Conservation (phyloP, 2,888 invertebrate genomes). For the Hemaris fuciformis region DNA sequence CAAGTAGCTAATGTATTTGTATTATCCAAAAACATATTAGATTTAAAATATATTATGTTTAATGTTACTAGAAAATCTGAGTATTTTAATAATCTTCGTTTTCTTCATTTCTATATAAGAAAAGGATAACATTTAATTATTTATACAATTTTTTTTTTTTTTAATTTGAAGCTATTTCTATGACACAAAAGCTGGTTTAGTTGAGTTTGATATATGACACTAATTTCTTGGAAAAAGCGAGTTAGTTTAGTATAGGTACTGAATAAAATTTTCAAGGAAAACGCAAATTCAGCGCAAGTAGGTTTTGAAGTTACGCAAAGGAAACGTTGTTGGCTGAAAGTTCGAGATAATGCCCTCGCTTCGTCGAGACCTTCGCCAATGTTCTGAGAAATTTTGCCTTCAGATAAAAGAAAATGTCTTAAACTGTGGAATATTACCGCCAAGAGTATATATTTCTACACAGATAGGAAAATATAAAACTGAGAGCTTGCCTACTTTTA, state of each 20-base stretch:
- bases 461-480: neutral
- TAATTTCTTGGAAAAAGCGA: no score
- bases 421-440: conserved; percentile 42
- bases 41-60: no score
- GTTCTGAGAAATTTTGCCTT: conserved; percentile 55
- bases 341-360: conserved; percentile 54
- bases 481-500: neutral
- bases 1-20: neutral
- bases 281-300: neutral
- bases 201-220: no score
- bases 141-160: no score
- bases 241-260: no score
- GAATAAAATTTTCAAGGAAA: neutral
- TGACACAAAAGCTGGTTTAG: no score
- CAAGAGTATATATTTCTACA: conserved; percentile 2
- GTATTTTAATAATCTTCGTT: no score
- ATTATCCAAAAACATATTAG: neutral
- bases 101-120: no score
- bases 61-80: no score
- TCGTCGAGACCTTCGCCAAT: conserved; percentile 51
- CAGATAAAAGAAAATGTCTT: conserved; percentile 66
- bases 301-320: conserved; percentile 46
- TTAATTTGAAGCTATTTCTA: no score
- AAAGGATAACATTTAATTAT: no score
- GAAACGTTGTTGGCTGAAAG: conserved; percentile 46